These are phyloP conservation scores for Mormyrops boulengeri DNA, from an alignment of 2,797 vertebrate species.

Conservation along the genomic window DNA sequence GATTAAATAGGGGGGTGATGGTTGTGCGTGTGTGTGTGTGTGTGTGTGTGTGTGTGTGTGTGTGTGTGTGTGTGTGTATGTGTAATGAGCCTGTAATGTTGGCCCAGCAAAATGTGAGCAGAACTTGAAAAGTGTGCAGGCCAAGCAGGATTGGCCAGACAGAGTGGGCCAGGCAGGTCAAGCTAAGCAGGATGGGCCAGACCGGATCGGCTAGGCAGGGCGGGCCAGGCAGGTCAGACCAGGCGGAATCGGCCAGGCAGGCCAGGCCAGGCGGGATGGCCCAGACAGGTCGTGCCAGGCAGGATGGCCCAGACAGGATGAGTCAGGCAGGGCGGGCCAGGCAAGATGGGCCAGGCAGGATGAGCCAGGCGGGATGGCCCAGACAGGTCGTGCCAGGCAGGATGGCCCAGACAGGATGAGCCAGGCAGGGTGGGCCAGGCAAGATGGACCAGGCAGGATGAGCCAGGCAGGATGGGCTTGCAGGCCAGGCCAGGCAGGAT, in stretches of 20 bases:
- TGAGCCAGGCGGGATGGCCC: too few species aligned
- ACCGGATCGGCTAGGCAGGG: neutral
- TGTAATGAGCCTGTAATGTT: neutral
- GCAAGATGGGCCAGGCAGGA: too few species aligned
- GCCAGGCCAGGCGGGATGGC: neutral
- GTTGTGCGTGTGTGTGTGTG: neutral
- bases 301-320: neutral
- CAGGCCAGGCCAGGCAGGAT: too few species aligned
- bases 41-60: neutral
- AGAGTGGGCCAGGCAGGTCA: neutral
- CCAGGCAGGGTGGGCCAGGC: too few species aligned
- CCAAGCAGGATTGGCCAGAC: neutral
- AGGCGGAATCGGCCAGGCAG: neutral
- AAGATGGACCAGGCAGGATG: too few species aligned
- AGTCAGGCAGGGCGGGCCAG: neutral
- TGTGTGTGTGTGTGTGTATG: neutral
- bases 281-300: neutral
- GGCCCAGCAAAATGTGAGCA: neutral
- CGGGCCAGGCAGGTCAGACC: neutral
- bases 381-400: too few species aligned
- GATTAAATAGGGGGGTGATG: neutral
- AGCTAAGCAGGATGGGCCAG: neutral
- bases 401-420: too few species aligned
- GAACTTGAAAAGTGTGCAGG: neutral
- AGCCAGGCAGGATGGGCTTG: too few species aligned